Base-by-base conservation (phyloP, 2,888 invertebrate species). In the Eupelmus urozonus region DNA sequence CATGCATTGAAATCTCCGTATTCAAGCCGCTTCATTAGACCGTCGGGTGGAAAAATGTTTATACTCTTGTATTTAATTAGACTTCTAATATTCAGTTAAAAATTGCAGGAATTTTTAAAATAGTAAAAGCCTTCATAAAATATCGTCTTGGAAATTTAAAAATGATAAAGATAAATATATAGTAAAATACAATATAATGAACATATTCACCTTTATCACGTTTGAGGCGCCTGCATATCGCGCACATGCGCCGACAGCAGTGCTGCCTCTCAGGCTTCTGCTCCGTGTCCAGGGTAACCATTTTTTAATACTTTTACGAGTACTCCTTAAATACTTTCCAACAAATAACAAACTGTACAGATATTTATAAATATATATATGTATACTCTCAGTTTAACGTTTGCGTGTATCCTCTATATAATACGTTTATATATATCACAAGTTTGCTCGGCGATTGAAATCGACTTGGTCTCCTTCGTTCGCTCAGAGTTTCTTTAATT, bases 211-310 rank as follows among this genome's bases (percentile, higher is more conserved):
- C 89, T 89, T 87, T 89, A 81, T 89, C 89, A 78, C 89, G 87
- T 83, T 87, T 88, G 86, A 89, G 87, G 84, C 89, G 87, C 84
- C 89, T 86, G 86, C 89, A 89, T 85, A 89, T 89, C 77, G 89
- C 89, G 83, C 89, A 89, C 89, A 89, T 89, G 78, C 89, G 88
- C 60, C 89, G 85, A 67, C 86, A 88, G 83, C 89, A 89, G 79
- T 89, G 89, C 83, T 88, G 88, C 86, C 89, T 84, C 82, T 89
- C 89, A 74, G 88, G 88, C 85, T 89, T 89, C 84, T 88, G 89
- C 81, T 88, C 89, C 73, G 89, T 88, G 86, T 89, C 89, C 87
- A 89, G 83, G 85, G 89, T 89, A 85, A 89, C 89, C 89, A 89
- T 89, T 85, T 81, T n/a, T 87, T 83, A 81, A 71, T 71, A 76